These are phyloP conservation scores for Stictocephala bisonia DNA, from an alignment of 2,888 invertebrate genomes.

Conservation along the genomic window DNA sequence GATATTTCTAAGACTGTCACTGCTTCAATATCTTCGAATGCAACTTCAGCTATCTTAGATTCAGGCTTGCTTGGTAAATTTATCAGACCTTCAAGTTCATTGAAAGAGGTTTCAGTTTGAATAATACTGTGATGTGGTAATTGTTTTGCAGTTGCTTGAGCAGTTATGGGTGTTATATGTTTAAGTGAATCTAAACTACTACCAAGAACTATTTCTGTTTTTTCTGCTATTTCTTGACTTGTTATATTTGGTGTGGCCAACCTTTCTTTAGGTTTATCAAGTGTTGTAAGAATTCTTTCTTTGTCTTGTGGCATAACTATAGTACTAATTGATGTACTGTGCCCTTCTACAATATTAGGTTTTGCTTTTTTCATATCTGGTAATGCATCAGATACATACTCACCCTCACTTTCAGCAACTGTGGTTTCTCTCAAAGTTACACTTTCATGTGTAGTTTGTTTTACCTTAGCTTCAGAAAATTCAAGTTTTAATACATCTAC, in stretches of 20 bases:
- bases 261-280: conserved; percentile 65
- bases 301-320: conserved; percentile 66
- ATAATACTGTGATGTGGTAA: conserved; percentile 62
- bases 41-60: conserved; percentile 58
- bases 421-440: conserved; percentile 67
- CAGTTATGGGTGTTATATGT: conserved; percentile 61
- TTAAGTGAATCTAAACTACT: conserved; percentile 60
- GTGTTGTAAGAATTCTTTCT: conserved; percentile 65
- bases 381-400: conserved; percentile 63
- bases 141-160: conserved; percentile 57
- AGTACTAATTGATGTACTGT: conserved; percentile 62
- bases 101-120: conserved; percentile 51
- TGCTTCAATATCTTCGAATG: conserved; percentile 61
- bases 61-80: conserved; percentile 62
- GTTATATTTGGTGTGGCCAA: conserved; percentile 57
- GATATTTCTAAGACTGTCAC: conserved; percentile 65
- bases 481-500: conserved; percentile 60
- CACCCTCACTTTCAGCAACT: conserved; percentile 70
- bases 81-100: conserved; percentile 62
- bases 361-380: conserved; percentile 69
- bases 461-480: conserved; percentile 63
- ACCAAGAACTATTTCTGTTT: conserved; percentile 63
- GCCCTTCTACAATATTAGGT: conserved; percentile 60
- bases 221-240: conserved; percentile 66
- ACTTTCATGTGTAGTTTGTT: conserved; percentile 66